phyloP scores from a whole-genome alignment of 2,113 vertebrate genomes.

The Alosa alosa region DNA sequence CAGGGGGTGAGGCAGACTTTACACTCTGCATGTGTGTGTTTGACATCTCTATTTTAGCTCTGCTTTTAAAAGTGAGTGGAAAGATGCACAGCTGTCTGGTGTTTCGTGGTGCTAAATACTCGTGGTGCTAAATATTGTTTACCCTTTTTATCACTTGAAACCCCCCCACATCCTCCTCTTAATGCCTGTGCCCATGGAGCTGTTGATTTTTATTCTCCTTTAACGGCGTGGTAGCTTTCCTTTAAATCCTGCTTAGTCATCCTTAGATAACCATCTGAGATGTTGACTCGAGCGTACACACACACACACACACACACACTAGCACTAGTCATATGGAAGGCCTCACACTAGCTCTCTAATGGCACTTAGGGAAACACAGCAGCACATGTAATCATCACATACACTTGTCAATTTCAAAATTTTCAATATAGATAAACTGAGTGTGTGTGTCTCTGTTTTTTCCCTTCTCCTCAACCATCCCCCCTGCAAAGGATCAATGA shows the following conservation, averaged over 20 bases:
- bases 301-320: not conserved
- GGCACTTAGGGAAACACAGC: not conserved
- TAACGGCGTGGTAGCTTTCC: not conserved
- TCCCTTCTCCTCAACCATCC: not conserved
- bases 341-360: not conserved
- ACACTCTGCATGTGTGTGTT: not conserved
- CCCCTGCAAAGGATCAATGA: not conserved
- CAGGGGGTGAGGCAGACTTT: not conserved
- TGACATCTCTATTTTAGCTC: not conserved
- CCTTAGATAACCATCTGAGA: not conserved
- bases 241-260: not conserved
- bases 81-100: not conserved
- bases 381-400: constrained; percentile 30
- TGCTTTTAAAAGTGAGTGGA: not conserved
- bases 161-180: not conserved
- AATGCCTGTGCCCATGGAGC: not conserved
- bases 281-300: not conserved
- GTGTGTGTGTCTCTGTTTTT: not conserved
- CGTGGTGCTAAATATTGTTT: not conserved
- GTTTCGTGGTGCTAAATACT: not conserved
- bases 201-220: not conserved
- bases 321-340: not conserved
- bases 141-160: not conserved
- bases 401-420: not conserved
- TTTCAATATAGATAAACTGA: not conserved